These are phyloP conservation scores for Dermatophagoides farinae DNA, from an alignment of 1,140 invertebrate species.

Conservation along the genomic window DNA sequence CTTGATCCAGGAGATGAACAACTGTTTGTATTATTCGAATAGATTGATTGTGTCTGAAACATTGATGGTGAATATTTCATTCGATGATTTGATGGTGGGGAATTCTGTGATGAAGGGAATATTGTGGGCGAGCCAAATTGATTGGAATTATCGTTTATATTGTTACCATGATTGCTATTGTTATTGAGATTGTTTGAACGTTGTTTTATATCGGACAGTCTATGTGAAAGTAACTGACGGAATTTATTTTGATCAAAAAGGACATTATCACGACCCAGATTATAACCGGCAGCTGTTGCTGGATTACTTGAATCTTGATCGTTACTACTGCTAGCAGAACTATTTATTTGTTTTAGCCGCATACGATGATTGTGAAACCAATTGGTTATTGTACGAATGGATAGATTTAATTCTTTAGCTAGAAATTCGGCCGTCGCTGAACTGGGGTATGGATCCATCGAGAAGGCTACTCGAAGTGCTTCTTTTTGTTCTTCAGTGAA, in stretches of 20 bases:
- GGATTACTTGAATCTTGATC: conserved; percentile 28
- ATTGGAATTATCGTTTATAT: conserved; percentile 33
- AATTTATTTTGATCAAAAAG: conserved; percentile 73
- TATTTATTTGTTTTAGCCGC: conserved; percentile 70
- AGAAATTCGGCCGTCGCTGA: conserved; percentile 85
- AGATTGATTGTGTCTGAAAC: conserved; percentile 4
- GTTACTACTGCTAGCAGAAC: conserved; percentile 26
- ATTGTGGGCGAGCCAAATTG: conserved; percentile 25
- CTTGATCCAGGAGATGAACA: conserved; percentile 14
- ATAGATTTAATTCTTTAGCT: conserved; percentile 68
- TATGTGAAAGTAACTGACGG: conserved; percentile 59
- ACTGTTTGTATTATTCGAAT: conserved; percentile 13
- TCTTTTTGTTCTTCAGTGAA: conserved; percentile 98
- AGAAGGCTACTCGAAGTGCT: conserved; percentile 73
- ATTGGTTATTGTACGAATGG: conserved; percentile 86
- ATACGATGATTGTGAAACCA: conserved; percentile 99
- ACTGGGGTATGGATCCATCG: conserved; percentile 85
- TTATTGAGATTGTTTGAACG: conserved; percentile 2
- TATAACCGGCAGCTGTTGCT: neutral
- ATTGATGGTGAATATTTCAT: conserved; percentile 4
- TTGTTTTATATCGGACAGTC: conserved; percentile 30
- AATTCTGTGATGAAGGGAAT: neutral
- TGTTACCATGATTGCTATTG: conserved; percentile 28
- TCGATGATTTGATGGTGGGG: neutral
- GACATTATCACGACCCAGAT: conserved; percentile 18